Base-by-base conservation (phyloP, 2,888 invertebrate genomes). In the Reticulitermes lucifugus region DNA sequence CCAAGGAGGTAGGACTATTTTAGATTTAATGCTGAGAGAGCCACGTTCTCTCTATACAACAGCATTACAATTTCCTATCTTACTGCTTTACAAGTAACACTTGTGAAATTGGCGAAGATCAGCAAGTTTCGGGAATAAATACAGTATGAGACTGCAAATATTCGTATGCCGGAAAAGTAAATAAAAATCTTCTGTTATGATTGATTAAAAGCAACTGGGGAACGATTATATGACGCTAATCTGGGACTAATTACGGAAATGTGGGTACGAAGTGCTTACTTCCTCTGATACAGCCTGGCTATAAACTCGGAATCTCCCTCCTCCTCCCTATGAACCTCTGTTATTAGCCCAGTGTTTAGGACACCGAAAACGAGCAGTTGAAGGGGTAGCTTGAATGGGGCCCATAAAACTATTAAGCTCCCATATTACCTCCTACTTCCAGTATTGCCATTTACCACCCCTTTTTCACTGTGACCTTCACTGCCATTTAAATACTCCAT, bases 321-420 rank as follows among this genome's bases (percentile, higher is more conserved):
- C 60, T 18, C 25, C n/a, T 25, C 12, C 12, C 25, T 25, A 6
- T 12, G 6, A n/a, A n/a, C 7, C 65, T 65, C 25, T 60, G 65
- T n/a, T 65, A 65, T 65, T 65, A 65, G n/a, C 65, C n/a, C 65
- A 18, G 73, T 77, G 81, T 81, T 81, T 81, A 81, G 81, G 43
- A 81, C 46, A 70, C 65, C 46, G 81, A 81, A 81, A 81, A 81
- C 35, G 81, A 81, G 81, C 81, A 25, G 81, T n/a, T 81, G 81
- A 81, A 81, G 70, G 81, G 81, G 81, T 81, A 70, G 70, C 77
- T 46, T 77, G 43, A 77, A 46, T 18, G 46, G 46, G 77, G 81
- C 70, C 81, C 70, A 81, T 81, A 81, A 81, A 81, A 81, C 81
- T 81, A 81, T 81, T 81, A 81, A 81, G 81, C 81, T 43, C 43